A percentile compares a stretch with the other conserved stretches of the same genome.
These are phyloP conservation scores for Brachionus manjavacas DNA, from an alignment of 1,140 invertebrate species.

Conservation along the genomic window DNA sequence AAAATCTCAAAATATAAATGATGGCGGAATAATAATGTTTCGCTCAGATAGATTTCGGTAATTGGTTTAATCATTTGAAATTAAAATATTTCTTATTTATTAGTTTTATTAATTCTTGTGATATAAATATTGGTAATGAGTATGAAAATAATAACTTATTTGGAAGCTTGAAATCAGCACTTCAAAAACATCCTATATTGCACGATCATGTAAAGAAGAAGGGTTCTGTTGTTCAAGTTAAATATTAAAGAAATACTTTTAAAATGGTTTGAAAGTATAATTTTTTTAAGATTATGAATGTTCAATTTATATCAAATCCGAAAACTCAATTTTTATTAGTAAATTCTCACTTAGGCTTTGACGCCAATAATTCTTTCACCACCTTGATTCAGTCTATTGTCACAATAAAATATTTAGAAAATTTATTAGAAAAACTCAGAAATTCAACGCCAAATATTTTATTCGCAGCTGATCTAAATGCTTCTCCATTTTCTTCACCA, in stretches of 20 bases:
- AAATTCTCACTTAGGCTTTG: slow-evolving; percentile 26
- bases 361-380: background rate
- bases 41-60: slow-evolving; percentile 15
- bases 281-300: background rate
- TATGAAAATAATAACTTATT: background rate
- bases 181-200: background rate
- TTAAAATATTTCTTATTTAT: background rate
- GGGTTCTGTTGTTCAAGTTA: background rate
- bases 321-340: background rate
- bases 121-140: background rate
- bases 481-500: background rate
- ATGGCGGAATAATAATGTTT: background rate
- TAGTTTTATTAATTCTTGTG: background rate
- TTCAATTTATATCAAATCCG: background rate
- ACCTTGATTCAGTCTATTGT: slow-evolving; percentile 10
- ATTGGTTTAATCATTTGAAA: too few relatives aligned
- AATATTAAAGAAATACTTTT: background rate
- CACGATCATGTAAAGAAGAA: background rate
- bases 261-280: background rate
- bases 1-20: background rate
- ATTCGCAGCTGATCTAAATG: slow-evolving; percentile 24
- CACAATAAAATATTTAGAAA: background rate
- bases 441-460: background rate
- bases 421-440: background rate
- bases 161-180: background rate